phyloP scores from a whole-genome alignment of 2,888 invertebrate species.

The Phlogophora meticulosa region DNA sequence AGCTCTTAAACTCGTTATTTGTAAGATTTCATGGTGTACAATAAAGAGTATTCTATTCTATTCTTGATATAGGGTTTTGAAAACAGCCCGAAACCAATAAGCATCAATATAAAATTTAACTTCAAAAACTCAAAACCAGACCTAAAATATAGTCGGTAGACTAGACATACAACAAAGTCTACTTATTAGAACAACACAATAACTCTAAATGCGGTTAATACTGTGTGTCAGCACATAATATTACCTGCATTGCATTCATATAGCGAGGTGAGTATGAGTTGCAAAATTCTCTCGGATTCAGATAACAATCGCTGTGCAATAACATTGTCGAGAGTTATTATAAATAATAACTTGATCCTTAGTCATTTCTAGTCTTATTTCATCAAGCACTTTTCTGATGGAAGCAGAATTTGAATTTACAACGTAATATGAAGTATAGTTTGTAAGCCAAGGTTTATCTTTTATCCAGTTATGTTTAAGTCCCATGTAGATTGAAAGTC shows the following conservation, averaged over 20 bases:
- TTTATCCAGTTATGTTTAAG: too few species aligned
- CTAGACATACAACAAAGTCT: conserved; percentile 7
- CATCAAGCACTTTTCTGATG: not conserved
- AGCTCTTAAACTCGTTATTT: too few species aligned
- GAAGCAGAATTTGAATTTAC: not conserved
- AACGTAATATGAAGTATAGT: not conserved
- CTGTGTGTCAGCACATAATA: not conserved
- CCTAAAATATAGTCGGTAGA: too few species aligned
- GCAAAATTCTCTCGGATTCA: conserved; percentile 45
- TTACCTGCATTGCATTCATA: conserved; percentile 33
- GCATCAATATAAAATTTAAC: not conserved
- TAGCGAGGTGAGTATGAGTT: conserved; percentile 26
- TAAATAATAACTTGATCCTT: conserved; percentile 47
- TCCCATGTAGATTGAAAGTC: too few species aligned
- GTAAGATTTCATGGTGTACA: too few species aligned
- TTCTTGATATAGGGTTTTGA: not conserved
- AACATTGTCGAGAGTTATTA: conserved; percentile 46
- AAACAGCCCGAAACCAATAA: not conserved
- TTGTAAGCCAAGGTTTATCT: too few species aligned
- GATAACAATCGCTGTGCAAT: conserved; percentile 40
- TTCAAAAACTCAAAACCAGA: not conserved
- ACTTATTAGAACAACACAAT: conserved; percentile 6
- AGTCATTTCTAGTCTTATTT: conserved; percentile 1
- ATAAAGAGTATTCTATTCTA: too few species aligned
- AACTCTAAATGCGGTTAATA: not conserved